These are phyloP conservation scores for Alsophila aescularia DNA, from an alignment of 2,888 invertebrate species.

Conservation along the genomic window DNA sequence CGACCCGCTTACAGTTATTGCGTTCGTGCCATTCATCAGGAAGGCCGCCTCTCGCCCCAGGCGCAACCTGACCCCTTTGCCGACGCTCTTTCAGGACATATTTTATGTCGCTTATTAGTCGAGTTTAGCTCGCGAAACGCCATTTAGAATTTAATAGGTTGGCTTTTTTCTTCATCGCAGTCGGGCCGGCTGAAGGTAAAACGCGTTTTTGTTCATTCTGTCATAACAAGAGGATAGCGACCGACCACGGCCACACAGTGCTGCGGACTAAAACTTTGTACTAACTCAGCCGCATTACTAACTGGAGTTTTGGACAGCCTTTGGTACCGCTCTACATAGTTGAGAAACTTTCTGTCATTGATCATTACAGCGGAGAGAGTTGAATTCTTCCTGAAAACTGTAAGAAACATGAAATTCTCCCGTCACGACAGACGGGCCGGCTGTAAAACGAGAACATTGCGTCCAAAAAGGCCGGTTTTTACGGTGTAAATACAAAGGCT, in stretches of 20 bases:
- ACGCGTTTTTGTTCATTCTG: no score
- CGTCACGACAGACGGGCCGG: not conserved
- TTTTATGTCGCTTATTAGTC: slow-evolving; percentile 32
- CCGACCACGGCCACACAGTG: no score
- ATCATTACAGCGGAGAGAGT: slow-evolving; percentile 36
- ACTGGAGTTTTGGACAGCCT: slow-evolving; percentile 19
- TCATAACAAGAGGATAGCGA: no score
- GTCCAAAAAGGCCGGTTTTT: slow-evolving; percentile 10
- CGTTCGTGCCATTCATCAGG: slow-evolving; percentile 46
- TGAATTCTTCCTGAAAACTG: slow-evolving; percentile 35
- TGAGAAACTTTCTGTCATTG: slow-evolving; percentile 35
- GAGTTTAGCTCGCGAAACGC: slow-evolving; percentile 25
- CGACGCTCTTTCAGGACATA: slow-evolving; percentile 30
- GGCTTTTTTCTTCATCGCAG: not conserved
- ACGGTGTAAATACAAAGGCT: slow-evolving; percentile 24
- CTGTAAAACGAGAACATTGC: slow-evolving; percentile 5
- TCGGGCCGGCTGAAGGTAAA: not conserved
- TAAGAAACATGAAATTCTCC: slow-evolving; percentile 23
- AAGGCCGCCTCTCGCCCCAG: slow-evolving; percentile 26
- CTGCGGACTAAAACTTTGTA: slow-evolving; percentile 2
- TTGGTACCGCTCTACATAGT: slow-evolving; percentile 32
- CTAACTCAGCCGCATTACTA: slow-evolving; percentile 8
- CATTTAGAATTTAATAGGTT: slow-evolving; percentile 14
- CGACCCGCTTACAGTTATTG: slow-evolving; percentile 50
- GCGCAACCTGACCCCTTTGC: slow-evolving; percentile 39